These are phyloP conservation scores for Microcebus tavaratra DNA, from an alignment of 2,113 vertebrate genomes.

Conservation along the genomic window DNA sequence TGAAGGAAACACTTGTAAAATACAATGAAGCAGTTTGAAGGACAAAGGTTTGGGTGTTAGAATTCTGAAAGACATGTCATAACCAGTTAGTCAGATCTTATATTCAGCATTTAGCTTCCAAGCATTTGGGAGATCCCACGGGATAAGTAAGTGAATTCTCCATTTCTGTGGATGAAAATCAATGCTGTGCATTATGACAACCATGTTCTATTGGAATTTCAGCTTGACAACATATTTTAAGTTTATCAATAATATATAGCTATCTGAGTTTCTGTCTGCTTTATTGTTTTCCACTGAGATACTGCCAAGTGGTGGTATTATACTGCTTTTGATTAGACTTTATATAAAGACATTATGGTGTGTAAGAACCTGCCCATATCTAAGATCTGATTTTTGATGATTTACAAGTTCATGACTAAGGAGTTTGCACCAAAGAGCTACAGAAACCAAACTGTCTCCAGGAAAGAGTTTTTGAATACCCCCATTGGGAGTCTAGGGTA, in stretches of 20 bases:
- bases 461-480: background rate
- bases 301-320: slow-evolving; percentile 50
- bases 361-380: slow-evolving; percentile 24
- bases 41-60: slow-evolving; percentile 16
- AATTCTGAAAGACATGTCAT: slow-evolving; percentile 12
- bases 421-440: background rate
- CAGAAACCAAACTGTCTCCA: background rate
- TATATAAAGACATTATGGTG: slow-evolving; percentile 51
- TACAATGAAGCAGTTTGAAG: slow-evolving; percentile 20
- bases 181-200: slow-evolving; percentile 59
- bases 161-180: slow-evolving; percentile 72
- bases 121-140: slow-evolving; percentile 37
- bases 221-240: slow-evolving; percentile 62
- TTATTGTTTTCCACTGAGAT: slow-evolving; percentile 76
- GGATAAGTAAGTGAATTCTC: slow-evolving; percentile 61
- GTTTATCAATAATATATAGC: slow-evolving; percentile 65
- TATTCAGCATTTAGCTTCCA: slow-evolving; percentile 46
- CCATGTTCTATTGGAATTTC: slow-evolving; percentile 44
- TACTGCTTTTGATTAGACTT: slow-evolving; percentile 64
- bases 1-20: slow-evolving; percentile 37
- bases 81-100: slow-evolving; percentile 51
- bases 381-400: slow-evolving; percentile 57
- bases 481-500: background rate
- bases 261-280: slow-evolving; percentile 46
- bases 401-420: slow-evolving; percentile 44